phyloP scores from a whole-genome alignment of 2,113 vertebrate species.

The Bos javanicus region DNA sequence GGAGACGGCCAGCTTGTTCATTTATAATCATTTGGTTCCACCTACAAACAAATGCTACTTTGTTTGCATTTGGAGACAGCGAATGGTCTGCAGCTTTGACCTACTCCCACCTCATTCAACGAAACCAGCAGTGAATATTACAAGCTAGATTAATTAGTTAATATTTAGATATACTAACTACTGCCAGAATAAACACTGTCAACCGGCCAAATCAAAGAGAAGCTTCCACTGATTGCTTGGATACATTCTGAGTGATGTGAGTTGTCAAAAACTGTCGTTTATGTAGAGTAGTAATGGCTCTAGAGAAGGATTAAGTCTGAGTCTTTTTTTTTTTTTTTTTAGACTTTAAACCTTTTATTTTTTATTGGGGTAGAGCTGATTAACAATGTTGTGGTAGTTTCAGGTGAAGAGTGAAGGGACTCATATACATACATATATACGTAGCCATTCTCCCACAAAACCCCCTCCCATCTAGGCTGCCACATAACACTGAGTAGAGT shows the following conservation, averaged over 20 bases:
- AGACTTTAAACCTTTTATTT: neutral
- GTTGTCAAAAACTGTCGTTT: neutral
- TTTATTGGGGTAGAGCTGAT: neutral
- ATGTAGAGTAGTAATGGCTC: neutral
- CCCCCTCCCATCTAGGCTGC: neutral
- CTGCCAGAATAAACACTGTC: slow-evolving; percentile 54
- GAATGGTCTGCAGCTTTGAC: slow-evolving; percentile 28
- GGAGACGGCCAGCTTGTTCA: slow-evolving; percentile 81
- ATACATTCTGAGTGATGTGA: neutral
- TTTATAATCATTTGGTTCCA: slow-evolving; percentile 86
- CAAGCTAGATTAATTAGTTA: slow-evolving; percentile 73
- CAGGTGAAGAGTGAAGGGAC: neutral
- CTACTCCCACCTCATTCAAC: slow-evolving; percentile 47
- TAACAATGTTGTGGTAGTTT: neutral
- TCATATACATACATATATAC: neutral
- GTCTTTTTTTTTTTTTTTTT: neutral
- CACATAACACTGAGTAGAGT: neutral
- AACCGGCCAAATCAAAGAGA: slow-evolving; percentile 23
- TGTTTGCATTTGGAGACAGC: slow-evolving; percentile 63
- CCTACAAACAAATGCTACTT: slow-evolving; percentile 80
- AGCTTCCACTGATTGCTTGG: neutral
- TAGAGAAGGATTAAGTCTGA: neutral
- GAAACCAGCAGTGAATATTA: slow-evolving; percentile 68
- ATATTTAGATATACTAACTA: slow-evolving; percentile 47
- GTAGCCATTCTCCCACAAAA: neutral